phyloP scores from a whole-genome alignment of 2,113 vertebrate species.

The Axis porcinus region DNA sequence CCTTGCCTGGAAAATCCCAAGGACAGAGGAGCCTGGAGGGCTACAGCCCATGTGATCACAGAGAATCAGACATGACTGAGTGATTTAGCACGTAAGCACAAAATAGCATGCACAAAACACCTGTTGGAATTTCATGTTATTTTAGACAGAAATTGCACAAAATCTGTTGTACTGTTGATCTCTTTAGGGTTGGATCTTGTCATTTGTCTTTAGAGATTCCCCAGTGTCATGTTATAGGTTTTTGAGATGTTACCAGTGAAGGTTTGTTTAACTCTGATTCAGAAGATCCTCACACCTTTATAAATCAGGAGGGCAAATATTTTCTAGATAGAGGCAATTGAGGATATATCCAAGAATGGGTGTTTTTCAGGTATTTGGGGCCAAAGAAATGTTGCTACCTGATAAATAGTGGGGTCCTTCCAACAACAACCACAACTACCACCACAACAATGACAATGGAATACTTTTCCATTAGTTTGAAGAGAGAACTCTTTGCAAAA shows the following conservation, averaged over 20 bases:
- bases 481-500: neutral
- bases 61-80: neutral
- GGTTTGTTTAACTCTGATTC: neutral
- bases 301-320: neutral
- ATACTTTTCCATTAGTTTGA: neutral
- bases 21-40: neutral
- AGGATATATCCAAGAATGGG: too few species aligned
- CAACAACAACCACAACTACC: neutral
- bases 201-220: neutral
- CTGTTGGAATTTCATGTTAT: neutral
- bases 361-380: neutral
- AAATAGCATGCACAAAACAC: neutral
- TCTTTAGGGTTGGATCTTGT: neutral
- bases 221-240: too few species aligned
- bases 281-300: too few species aligned
- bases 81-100: neutral
- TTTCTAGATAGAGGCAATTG: neutral
- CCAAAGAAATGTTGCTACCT: neutral
- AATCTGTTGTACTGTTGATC: rapidly evolving
- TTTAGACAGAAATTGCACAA: neutral
- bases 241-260: neutral
- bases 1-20: neutral
- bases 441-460: neutral
- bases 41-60: neutral
- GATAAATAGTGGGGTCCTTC: neutral